Evolutionary conservation across 2,888 invertebrate genomes (phyloP), one percentile per base, ranked within the genome.

Genomic region (Axea sp.): DNA sequence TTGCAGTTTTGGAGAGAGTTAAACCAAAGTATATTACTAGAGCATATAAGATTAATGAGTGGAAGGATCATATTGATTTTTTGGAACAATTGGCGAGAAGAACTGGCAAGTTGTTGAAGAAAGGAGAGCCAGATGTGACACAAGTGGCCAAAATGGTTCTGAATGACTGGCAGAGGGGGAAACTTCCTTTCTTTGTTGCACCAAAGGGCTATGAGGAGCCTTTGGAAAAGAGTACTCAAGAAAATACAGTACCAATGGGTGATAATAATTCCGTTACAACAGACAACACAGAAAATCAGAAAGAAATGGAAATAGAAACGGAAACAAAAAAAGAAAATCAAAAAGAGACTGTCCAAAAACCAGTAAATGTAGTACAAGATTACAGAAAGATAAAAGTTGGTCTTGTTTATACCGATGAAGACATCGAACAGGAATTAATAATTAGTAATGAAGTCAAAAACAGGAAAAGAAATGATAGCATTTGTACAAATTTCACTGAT

Each of bases 161-260:
- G 1, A 99, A 99, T 89, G 99, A 99, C 88, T 99, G 97, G 95
- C 99, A 99, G 88, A 91, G 99, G 82, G 99, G 99, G 2, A 97
- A 97, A 88, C 89, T 99, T 53, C 98, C 99, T 0, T 99, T 95
- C 88, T 99, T 96, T 89, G 93, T 96, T 2, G 90, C 93, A 37
- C 98, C 98, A 8, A 93, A 94, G 78, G 95, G 94, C 1, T 95
- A 92, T 88, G 94, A 94, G 87, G 88, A 90, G 43, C 93, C 95
- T 1, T 92, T 76, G 87, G n/a, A 4, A 5, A n/a, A 31, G 8
- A 1, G n/a, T n/a, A n/a, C n/a, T n/a, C 3, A 19, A 19, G 4
- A 19, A 3, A 19, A 19, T 19, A 4, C 19, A 3, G 19, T 3
- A 19, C 19, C 19, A 19, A 19, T 19, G 4, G 19, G 4, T 19